Percentiles rank a stretch among this genome's conserved stretches.
Conservation (phyloP, 1,140 invertebrate species). For the Drosophila mojavensis region DNA sequence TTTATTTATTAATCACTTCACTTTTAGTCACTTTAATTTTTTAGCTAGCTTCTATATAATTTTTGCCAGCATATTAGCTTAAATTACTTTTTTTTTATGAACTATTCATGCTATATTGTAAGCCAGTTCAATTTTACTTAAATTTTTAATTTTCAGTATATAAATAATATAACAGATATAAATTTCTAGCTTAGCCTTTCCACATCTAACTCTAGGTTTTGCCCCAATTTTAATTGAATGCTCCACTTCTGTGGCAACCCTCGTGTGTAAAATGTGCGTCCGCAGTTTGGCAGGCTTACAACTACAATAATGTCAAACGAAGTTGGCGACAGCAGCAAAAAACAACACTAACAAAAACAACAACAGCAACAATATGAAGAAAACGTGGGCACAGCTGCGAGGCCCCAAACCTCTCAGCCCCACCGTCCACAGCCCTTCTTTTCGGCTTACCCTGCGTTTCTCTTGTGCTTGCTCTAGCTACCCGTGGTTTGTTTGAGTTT, state of each 20-base stretch:
- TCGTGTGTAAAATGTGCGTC: conserved; percentile 10
- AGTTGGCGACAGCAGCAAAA: conserved; percentile 55
- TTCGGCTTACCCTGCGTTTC: background rate
- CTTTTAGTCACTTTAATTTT: too few relatives aligned
- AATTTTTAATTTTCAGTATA: too few relatives aligned
- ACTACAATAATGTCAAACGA: conserved; percentile 65
- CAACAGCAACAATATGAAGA: conserved; percentile 11
- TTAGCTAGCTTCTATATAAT: too few relatives aligned
- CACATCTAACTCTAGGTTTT: too few relatives aligned
- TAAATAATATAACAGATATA: too few relatives aligned
- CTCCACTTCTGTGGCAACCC: conserved; percentile 12
- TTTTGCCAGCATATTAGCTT: too few relatives aligned
- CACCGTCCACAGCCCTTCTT: background rate
- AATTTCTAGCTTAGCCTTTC: too few relatives aligned
- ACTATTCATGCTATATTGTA: too few relatives aligned
- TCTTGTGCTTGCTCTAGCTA: conserved; percentile 6
- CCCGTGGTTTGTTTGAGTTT: conserved; percentile 60
- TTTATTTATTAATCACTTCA: too few relatives aligned
- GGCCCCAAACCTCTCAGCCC: background rate
- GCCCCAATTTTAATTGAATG: too few relatives aligned
- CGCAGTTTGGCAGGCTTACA: conserved; percentile 57
- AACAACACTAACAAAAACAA: conserved; percentile 31
- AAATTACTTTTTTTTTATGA: too few relatives aligned
- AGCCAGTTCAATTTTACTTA: too few relatives aligned
- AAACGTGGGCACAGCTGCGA: conserved; percentile 31